A percentile compares a stretch with the other conserved stretches of the same genome.
phyloP scores from a whole-genome alignment of 2,888 invertebrate species.

The Athrips mouffetella region DNA sequence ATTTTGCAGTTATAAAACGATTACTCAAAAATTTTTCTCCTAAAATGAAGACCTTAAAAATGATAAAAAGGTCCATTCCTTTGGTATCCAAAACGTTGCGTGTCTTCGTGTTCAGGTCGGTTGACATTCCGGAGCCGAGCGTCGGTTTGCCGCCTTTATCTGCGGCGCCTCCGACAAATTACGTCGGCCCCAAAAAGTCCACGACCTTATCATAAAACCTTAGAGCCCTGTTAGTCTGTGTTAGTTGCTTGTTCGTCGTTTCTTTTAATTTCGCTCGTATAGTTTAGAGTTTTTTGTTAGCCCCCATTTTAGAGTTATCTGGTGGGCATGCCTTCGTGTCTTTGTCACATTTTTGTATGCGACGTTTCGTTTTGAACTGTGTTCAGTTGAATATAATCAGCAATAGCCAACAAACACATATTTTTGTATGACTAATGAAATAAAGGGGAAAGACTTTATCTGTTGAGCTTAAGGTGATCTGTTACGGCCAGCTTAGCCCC shows the following conservation, averaged over 20 bases:
- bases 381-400: not conserved
- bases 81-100: constrained; percentile 29
- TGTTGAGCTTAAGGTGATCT: no score
- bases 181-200: constrained; percentile 67
- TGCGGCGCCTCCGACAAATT: constrained; percentile 77
- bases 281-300: constrained; percentile 54
- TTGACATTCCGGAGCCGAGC: constrained; percentile 57
- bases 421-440: no score
- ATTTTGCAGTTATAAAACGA: constrained; percentile 4
- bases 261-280: constrained; percentile 72
- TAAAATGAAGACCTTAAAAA: constrained; percentile 8
- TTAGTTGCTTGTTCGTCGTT: constrained; percentile 69
- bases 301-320: constrained; percentile 67
- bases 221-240: constrained; percentile 61
- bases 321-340: constrained; percentile 48
- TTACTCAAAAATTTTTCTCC: constrained; percentile 3
- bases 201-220: constrained; percentile 67
- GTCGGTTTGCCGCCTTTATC: constrained; percentile 64
- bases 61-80: constrained; percentile 16
- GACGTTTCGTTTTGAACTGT: constrained; percentile 13
- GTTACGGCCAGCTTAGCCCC: no score
- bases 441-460: no score
- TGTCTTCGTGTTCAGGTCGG: constrained; percentile 39
- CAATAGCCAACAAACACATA: no score
- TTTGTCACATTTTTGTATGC: constrained; percentile 51